A percentile compares a stretch with the other conserved stretches of the same genome.
Conservation (phyloP, 1,140 invertebrate genomes). For the Cotesia vestalis region DNA sequence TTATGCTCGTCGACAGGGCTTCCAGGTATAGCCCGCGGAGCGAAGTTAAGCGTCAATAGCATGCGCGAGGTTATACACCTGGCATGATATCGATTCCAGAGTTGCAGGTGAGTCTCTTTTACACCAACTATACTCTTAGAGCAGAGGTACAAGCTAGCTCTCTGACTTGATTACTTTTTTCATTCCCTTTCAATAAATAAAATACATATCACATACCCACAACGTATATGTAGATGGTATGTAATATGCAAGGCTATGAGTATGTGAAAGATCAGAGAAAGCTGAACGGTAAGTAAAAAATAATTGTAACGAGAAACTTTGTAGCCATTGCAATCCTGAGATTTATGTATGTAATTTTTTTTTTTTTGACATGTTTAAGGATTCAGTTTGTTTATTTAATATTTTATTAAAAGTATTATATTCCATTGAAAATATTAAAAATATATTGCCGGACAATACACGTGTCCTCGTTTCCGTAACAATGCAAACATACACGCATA, state of each 20-base stretch:
- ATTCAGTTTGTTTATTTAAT: neutral
- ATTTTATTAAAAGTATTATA: constrained; percentile 2
- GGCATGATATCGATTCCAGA: constrained; percentile 52
- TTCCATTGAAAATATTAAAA: constrained; percentile 1
- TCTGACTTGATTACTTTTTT: too few species aligned
- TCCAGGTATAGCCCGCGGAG: neutral
- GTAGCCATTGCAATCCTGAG: too few species aligned
- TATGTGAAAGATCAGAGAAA: too few species aligned
- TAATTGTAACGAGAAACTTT: too few species aligned
- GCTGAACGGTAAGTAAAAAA: too few species aligned
- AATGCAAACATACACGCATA: constrained; percentile 49
- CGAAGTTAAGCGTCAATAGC: constrained; percentile 31
- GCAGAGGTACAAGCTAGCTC: too few species aligned
- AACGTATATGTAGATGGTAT: too few species aligned
- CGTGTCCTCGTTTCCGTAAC: constrained; percentile 8
- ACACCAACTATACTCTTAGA: too few species aligned
- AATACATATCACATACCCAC: constrained; percentile 17
- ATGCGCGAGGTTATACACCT: constrained; percentile 44
- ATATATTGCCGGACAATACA: constrained; percentile 37
- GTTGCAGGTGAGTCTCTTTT: constrained; percentile 45
- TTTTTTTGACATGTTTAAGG: neutral
- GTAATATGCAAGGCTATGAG: too few species aligned
- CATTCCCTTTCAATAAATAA: too few species aligned
- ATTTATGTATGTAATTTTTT: neutral
- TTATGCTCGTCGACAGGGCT: constrained; percentile 27